phyloP scores from a whole-genome alignment of 37 sponge, comb jelly and placozoan genomes.

The Ianthella basta region DNA sequence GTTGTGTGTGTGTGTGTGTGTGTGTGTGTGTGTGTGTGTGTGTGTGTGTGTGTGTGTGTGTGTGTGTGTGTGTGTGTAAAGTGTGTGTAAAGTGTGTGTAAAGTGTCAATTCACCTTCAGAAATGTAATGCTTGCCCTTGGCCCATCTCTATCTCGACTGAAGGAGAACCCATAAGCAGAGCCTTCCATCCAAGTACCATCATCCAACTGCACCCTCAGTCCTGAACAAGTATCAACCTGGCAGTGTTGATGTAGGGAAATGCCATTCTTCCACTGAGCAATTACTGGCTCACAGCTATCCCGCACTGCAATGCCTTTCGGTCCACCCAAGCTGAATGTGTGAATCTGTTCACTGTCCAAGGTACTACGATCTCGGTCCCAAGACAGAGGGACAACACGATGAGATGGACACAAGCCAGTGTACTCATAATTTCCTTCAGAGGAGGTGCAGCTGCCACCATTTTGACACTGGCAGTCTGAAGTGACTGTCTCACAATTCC shows the following conservation, averaged over 20 bases:
- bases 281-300: conserved; percentile 29
- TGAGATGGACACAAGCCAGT: neutral
- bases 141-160: conserved; percentile 27
- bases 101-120: neutral
- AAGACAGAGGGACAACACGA: conserved; percentile 32
- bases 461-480: conserved; percentile 40
- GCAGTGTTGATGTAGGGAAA: conserved; percentile 22
- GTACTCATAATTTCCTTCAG: conserved; percentile 1
- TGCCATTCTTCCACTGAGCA: conserved; percentile 37
- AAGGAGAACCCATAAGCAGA: conserved; percentile 7
- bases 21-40: neutral
- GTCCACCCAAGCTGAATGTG: conserved; percentile 16
- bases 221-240: neutral
- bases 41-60: neutral
- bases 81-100: neutral
- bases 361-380: conserved; percentile 15
- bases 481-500: conserved; percentile 12
- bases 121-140: conserved; percentile 14
- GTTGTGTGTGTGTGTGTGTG: too few species aligned
- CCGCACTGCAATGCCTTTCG: conserved; percentile 10
- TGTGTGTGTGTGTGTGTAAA: neutral
- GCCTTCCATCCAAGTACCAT: conserved; percentile 10
- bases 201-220: neutral
- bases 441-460: conserved; percentile 36
- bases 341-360: neutral